Conservation (phyloP, 2,797 vertebrate species). For the Psittacula echo region DNA sequence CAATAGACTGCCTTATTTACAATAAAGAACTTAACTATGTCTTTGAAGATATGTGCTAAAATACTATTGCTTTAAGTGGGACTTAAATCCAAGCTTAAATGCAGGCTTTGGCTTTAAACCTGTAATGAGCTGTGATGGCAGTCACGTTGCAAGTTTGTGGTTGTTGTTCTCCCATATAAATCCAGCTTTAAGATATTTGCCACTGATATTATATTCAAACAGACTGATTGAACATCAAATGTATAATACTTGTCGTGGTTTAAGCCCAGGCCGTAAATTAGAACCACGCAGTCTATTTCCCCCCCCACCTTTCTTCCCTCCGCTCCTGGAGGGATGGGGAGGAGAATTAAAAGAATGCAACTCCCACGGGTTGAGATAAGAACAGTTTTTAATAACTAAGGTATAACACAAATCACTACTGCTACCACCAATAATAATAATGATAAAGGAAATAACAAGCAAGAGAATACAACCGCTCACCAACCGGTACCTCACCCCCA, state of each 20-base stretch:
- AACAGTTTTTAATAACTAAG: too few species aligned
- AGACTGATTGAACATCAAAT: not conserved
- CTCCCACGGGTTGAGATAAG: too few species aligned
- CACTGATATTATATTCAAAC: not conserved
- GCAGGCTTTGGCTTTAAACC: not conserved
- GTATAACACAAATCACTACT: too few species aligned
- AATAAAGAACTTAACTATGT: not conserved
- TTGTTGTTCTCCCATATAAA: not conserved
- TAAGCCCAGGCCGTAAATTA: too few species aligned
- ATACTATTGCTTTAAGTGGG: not conserved
- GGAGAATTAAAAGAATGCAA: too few species aligned
- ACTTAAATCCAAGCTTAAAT: not conserved
- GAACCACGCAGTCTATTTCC: too few species aligned
- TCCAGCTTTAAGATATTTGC: not conserved
- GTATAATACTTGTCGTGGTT: not conserved
- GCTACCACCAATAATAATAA: too few species aligned
- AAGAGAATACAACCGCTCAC: too few species aligned
- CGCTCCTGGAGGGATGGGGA: too few species aligned
- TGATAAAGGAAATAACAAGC: too few species aligned
- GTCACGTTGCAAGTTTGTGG: not conserved
- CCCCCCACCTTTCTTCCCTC: too few species aligned
- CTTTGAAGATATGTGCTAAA: not conserved
- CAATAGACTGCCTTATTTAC: not conserved
- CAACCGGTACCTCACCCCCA: too few species aligned
- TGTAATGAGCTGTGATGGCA: not conserved